phyloP scores from a whole-genome alignment of 2,888 invertebrate genomes.

The Chouioia cunea region DNA sequence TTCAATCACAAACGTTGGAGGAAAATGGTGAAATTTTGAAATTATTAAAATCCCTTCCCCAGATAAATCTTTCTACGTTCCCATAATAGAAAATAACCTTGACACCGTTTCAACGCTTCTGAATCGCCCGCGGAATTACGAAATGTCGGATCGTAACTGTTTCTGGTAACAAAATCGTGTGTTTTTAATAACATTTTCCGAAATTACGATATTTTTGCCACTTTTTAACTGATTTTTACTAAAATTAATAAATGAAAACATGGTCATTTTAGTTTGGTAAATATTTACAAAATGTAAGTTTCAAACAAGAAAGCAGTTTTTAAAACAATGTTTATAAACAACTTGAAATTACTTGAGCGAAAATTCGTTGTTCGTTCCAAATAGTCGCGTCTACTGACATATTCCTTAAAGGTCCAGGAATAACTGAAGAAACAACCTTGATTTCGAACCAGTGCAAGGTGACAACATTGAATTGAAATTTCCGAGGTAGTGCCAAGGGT shows the following conservation, averaged over 20 bases:
- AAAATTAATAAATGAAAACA: too few relatives aligned
- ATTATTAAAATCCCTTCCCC: neutral
- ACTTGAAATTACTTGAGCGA: too few relatives aligned
- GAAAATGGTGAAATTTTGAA: neutral
- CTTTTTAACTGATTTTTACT: too few relatives aligned
- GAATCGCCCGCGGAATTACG: constrained; percentile 39
- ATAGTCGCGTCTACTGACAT: too few relatives aligned
- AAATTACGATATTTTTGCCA: constrained; percentile 10
- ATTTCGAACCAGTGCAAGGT: neutral
- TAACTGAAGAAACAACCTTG: constrained; percentile 30
- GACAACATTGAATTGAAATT: constrained; percentile 21
- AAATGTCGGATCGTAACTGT: constrained; percentile 15
- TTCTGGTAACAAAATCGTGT: constrained; percentile 15
- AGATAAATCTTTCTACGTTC: constrained; percentile 12
- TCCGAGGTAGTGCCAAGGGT: constrained; percentile 27
- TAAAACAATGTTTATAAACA: neutral
- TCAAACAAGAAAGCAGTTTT: neutral
- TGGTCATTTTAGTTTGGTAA: too few relatives aligned
- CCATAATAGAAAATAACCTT: constrained; percentile 40
- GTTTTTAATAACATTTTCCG: neutral
- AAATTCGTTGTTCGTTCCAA: too few relatives aligned
- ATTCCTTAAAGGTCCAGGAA: constrained; percentile 29
- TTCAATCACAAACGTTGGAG: too few relatives aligned
- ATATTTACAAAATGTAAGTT: too few relatives aligned
- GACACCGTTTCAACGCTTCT: constrained; percentile 33